Base-by-base conservation (phyloP, 1,140 invertebrate genomes). In the Stenopsyche tienmushanensis region DNA sequence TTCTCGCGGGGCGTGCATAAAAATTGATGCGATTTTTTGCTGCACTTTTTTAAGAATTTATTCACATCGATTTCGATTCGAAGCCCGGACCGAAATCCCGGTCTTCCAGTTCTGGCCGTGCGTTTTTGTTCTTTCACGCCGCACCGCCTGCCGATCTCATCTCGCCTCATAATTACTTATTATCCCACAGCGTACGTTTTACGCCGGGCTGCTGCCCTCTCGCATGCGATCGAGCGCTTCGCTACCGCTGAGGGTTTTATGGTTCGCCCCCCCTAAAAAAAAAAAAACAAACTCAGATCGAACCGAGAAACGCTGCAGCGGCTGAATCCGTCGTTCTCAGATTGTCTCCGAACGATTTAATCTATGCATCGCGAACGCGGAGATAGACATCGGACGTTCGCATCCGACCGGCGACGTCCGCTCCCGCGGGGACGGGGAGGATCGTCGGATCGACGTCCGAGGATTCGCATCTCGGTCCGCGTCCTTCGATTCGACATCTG, bases 81-180 rank as follows among this genome's bases (percentile, higher is more conserved):
- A n/a, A n/a, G n/a, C n/a, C n/a, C n/a, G n/a, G n/a, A n/a, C n/a
- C 10, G 47, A 49, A 23, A 49, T 49, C 47, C n/a, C n/a, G n/a
- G n/a, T n/a, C n/a, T 9, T 9, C 34, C n/a, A 41, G 34, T 41
- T n/a, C n/a, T n/a, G n/a, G n/a, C n/a, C n/a, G n/a, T n/a, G n/a
- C n/a, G n/a, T n/a, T n/a, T n/a, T n/a, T n/a, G n/a, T 8, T 47
- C 45, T n/a, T 8, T 15, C 45, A 8, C 45, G 5, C 45, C 5
- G 45, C 45, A 47, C 54, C 67, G 60, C 42, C 68, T 47, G 67
- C 58, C 67, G 64, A 65, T 69, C 68, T 70, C 68, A 62, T 70
- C 67, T 65, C 39, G 26, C 42, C 44, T 67, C 65, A 64, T 70
- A 70, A 67, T 70, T 70, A 66, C 68, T 59, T 66, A 70, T 70